These are phyloP conservation scores for Rhopalosiphum maidis DNA, from an alignment of 1,140 invertebrate genomes.

Conservation along the genomic window DNA sequence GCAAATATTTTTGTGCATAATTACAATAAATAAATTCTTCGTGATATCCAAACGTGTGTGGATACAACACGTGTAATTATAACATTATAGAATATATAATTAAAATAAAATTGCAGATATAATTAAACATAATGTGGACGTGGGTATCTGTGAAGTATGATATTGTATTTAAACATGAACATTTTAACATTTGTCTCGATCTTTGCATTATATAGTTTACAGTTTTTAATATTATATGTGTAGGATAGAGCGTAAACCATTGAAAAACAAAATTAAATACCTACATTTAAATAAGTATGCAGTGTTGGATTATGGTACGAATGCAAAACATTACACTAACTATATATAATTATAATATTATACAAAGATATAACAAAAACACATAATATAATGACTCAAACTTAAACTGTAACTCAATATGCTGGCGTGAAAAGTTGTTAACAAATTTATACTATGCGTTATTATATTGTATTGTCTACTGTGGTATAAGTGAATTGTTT, in stretches of 20 bases:
- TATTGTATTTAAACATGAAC: not conserved
- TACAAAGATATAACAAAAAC: not conserved
- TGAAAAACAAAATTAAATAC: slow-evolving; percentile 1
- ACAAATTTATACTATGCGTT: not conserved
- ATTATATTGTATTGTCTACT: not conserved
- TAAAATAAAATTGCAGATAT: not conserved
- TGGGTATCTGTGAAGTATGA: not conserved
- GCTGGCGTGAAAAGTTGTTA: not conserved
- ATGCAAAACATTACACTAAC: not conserved
- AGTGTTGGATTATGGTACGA: not conserved
- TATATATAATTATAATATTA: not conserved
- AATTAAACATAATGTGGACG: not conserved
- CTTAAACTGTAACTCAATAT: not conserved
- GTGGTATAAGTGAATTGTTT: not conserved
- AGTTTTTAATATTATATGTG: not conserved
- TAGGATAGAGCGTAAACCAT: not conserved
- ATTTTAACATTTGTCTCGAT: not conserved
- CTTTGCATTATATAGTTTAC: not conserved
- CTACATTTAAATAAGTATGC: not conserved
- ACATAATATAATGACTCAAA: not conserved
- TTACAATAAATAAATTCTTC: not conserved
- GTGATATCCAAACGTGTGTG: not conserved
- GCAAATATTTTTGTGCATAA: not conserved
- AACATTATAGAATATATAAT: not conserved
- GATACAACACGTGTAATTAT: not conserved